phyloP scores from a whole-genome alignment of 2,113 vertebrate species.

The Thunnus thynnus region DNA sequence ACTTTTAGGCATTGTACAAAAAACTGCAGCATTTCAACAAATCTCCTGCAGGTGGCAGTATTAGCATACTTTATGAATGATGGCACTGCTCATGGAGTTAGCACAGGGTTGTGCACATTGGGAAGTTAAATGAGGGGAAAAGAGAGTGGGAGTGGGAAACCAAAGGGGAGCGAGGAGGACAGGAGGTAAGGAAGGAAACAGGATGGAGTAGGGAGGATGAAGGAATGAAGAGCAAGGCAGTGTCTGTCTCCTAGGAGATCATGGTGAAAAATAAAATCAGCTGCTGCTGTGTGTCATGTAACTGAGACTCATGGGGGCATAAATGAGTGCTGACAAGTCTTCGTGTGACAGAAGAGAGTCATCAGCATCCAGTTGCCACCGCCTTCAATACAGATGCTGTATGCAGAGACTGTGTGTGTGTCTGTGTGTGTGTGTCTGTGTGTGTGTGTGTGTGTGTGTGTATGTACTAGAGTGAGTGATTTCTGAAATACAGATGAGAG shows the following conservation, averaged over 20 bases:
- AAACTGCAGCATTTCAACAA: background rate
- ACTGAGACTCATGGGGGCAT: constrained; percentile 46
- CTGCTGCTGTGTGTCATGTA: constrained; percentile 5
- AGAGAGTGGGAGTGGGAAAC: background rate
- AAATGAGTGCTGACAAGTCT: constrained; percentile 43
- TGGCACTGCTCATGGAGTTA: background rate
- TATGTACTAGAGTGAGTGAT: background rate
- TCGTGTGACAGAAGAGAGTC: constrained; percentile 46
- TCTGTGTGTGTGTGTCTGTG: background rate
- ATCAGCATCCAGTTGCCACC: constrained; percentile 7
- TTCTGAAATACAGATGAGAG: constrained; percentile 35
- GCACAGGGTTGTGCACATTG: constrained; percentile 4
- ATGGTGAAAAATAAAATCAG: constrained; percentile 32
- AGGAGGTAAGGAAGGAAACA: background rate
- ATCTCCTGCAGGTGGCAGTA: constrained; percentile 57
- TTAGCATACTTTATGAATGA: background rate
- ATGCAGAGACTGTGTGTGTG: constrained; percentile 2
- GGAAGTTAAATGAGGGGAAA: background rate
- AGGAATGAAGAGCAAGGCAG: background rate
- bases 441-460: background rate
- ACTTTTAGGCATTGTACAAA: background rate
- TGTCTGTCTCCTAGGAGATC: constrained; percentile 6
- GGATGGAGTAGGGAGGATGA: too few species aligned
- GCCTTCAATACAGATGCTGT: background rate
- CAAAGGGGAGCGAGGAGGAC: background rate